These are phyloP conservation scores for Leptodactylus fallax DNA, from an alignment of 2,797 vertebrate species.

Conservation along the genomic window DNA sequence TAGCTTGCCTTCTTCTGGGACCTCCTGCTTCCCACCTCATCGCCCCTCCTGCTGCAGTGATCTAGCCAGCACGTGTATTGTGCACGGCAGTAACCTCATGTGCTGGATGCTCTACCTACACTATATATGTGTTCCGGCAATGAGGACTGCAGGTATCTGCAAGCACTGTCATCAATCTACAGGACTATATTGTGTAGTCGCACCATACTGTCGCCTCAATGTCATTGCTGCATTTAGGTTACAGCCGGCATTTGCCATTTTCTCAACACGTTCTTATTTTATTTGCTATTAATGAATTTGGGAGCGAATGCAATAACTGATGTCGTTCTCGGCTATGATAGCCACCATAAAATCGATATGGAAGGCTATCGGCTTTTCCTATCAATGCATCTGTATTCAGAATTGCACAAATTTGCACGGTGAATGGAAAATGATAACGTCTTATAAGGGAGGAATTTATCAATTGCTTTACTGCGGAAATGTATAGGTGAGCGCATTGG, in stretches of 20 bases:
- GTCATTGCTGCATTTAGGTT: neutral
- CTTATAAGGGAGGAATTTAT: neutral
- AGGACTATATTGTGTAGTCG: neutral
- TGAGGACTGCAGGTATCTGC: neutral
- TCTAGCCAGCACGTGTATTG: slow-evolving; percentile 28
- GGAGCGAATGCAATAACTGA: too few species aligned
- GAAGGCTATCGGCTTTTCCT: neutral
- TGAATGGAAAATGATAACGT: neutral
- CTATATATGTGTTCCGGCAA: neutral
- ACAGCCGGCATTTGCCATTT: too few species aligned
- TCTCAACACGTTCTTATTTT: neutral
- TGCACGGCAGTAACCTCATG: neutral
- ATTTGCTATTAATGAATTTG: too few species aligned
- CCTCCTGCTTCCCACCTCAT: slow-evolving; percentile 65
- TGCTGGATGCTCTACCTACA: neutral
- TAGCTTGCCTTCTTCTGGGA: slow-evolving; percentile 54
- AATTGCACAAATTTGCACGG: too few species aligned
- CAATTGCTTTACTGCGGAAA: neutral
- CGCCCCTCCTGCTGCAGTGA: slow-evolving; percentile 25
- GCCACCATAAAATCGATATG: too few species aligned
- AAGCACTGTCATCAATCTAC: neutral
- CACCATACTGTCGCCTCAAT: neutral
- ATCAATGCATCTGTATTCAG: too few species aligned
- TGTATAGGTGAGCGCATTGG: neutral
- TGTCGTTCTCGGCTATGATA: too few species aligned